phyloP scores from a whole-genome alignment of 2,888 invertebrate species.

The Sinotaia quadrata region DNA sequence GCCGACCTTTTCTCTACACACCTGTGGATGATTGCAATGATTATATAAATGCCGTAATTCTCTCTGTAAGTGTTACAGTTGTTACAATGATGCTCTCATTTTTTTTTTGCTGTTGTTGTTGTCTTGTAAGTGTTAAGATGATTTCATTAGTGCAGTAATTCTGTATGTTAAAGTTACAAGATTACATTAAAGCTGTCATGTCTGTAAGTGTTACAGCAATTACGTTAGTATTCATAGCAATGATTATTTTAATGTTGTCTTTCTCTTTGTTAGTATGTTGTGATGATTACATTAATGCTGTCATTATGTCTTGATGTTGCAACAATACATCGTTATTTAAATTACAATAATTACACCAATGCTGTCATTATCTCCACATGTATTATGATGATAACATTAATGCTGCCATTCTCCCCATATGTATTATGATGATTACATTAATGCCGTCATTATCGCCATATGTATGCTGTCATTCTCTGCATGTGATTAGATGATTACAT shows the following conservation, averaged over 20 bases:
- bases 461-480: too few relatives aligned
- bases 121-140: background rate
- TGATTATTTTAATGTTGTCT: background rate
- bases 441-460: too few relatives aligned
- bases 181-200: background rate
- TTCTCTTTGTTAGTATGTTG: background rate
- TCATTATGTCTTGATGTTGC: too few relatives aligned
- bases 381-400: too few relatives aligned
- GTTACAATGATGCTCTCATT: background rate
- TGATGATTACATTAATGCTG: too few relatives aligned
- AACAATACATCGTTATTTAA: too few relatives aligned
- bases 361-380: too few relatives aligned
- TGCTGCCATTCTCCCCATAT: too few relatives aligned
- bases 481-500: too few relatives aligned
- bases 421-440: too few relatives aligned
- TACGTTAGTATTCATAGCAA: background rate
- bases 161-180: background rate
- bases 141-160: background rate
- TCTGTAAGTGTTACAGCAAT: background rate
- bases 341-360: too few relatives aligned
- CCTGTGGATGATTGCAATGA: conserved; percentile 64
- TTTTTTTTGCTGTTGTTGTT: background rate
- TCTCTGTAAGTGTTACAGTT: conserved; percentile 55
- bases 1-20: conserved; percentile 63
- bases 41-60: conserved; percentile 66